Percentiles rank a stretch among this genome's conserved stretches.
phyloP scores from a whole-genome alignment of 2,113 vertebrate genomes.

The Aix galericulata region DNA sequence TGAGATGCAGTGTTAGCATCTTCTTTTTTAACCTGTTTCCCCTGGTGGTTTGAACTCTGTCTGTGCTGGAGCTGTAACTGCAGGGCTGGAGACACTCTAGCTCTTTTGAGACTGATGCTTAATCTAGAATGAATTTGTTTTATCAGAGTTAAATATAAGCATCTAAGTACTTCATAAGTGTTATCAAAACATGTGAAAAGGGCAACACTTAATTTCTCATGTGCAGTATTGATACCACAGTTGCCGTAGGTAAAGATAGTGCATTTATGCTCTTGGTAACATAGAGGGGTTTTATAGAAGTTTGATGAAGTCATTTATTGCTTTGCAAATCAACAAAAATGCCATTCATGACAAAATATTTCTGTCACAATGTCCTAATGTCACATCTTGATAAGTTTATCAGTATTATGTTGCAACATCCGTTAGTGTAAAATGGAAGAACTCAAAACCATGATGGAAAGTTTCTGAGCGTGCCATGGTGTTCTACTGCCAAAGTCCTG shows the following conservation, averaged over 20 bases:
- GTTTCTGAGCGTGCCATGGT: neutral
- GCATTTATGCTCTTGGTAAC: neutral
- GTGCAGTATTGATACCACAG: neutral
- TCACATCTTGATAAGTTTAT: neutral
- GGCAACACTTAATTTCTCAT: neutral
- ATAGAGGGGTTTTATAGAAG: neutral
- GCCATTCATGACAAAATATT: neutral
- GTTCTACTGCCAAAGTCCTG: neutral
- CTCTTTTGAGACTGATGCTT: neutral
- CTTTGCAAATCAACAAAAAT: neutral
- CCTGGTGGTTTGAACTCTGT: neutral
- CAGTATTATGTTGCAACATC: neutral
- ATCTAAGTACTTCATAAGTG: neutral
- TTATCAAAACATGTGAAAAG: accelerated
- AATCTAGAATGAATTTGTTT: neutral
- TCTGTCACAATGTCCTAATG: neutral
- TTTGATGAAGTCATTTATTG: neutral
- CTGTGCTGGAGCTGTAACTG: neutral
- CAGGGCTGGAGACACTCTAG: neutral
- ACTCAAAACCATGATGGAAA: neutral
- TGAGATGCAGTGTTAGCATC: neutral
- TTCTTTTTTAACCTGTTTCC: neutral
- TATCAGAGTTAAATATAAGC: neutral
- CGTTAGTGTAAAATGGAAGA: neutral
- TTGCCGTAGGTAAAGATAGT: neutral